Conservation (phyloP, 2,888 invertebrate species). For the Oligia fasciuncula region DNA sequence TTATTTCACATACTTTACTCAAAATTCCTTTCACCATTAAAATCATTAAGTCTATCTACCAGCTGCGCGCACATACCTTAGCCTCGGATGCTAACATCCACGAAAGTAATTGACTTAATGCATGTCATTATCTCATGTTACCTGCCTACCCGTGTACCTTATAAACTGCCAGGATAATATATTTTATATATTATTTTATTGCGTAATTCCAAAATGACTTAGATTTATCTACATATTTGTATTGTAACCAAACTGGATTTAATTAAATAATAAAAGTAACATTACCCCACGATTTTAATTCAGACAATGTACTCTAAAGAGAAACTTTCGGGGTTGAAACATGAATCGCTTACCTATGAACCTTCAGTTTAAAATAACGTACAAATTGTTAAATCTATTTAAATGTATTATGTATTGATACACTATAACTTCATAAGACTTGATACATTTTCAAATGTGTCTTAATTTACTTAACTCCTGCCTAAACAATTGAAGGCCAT, state of each 20-base stretch:
- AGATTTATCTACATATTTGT: slow-evolving; percentile 66
- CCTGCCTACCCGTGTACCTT: slow-evolving; percentile 36
- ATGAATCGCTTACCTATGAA: slow-evolving; percentile 65
- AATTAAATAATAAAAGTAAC: slow-evolving; percentile 53
- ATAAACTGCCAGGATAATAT: slow-evolving; percentile 36
- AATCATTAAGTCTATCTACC: background rate
- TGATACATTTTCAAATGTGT: slow-evolving; percentile 78
- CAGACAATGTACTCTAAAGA: slow-evolving; percentile 66
- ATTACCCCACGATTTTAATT: slow-evolving; percentile 42
- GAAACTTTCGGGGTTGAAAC: slow-evolving; percentile 78
- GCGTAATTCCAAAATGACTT: slow-evolving; percentile 42
- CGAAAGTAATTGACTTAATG: slow-evolving; percentile 38
- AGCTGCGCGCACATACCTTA: background rate
- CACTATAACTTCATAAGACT: slow-evolving; percentile 81
- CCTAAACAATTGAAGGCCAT: slow-evolving; percentile 81
- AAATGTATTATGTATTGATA: slow-evolving; percentile 74
- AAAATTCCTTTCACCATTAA: background rate
- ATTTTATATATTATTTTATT: slow-evolving; percentile 38
- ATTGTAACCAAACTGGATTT: slow-evolving; percentile 34
- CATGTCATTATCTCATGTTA: background rate
- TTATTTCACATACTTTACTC: background rate
- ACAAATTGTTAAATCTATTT: slow-evolving; percentile 78
- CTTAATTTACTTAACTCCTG: slow-evolving; percentile 80
- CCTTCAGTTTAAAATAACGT: slow-evolving; percentile 74
- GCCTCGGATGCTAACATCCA: slow-evolving; percentile 19